Evolutionary conservation across 2,888 invertebrate genomes (phyloP).

Genomic region (Platynereis dumerilii): DNA sequence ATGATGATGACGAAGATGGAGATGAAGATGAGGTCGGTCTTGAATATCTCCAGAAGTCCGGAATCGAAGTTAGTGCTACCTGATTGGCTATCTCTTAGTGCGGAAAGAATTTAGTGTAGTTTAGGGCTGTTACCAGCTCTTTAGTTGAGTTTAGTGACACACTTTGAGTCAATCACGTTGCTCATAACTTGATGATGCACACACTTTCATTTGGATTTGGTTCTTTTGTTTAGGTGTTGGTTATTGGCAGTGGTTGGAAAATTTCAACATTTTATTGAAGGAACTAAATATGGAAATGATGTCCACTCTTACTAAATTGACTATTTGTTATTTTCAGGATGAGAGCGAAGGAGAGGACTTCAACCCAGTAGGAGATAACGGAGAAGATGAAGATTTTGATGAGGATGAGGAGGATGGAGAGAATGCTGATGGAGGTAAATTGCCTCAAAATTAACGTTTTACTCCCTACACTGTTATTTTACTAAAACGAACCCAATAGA

Average conservation of each 20-base stretch:
- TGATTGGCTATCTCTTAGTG: neutral
- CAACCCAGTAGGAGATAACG: constrained; percentile 35
- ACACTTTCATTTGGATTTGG: too few relatives aligned
- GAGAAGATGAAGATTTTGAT: constrained; percentile 32
- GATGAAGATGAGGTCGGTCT: constrained; percentile 74
- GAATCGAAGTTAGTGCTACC: constrained; percentile 67
- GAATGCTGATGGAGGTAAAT: neutral
- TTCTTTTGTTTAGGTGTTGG: too few relatives aligned
- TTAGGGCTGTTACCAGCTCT: too few relatives aligned
- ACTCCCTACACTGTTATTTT: neutral
- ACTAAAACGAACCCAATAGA: too few relatives aligned
- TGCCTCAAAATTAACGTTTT: neutral
- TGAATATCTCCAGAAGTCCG: constrained; percentile 67
- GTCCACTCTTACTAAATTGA: too few relatives aligned
- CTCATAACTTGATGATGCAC: too few relatives aligned
- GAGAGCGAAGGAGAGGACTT: constrained; percentile 38
- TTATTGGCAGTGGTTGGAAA: too few relatives aligned
- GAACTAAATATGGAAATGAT: too few relatives aligned
- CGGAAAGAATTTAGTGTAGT: neutral
- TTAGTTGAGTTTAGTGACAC: too few relatives aligned
- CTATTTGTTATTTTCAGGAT: constrained; percentile 19
- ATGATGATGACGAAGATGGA: constrained; percentile 42
- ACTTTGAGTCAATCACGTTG: too few relatives aligned
- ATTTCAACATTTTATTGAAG: too few relatives aligned
- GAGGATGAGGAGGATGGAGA: constrained; percentile 28